Conservation (phyloP, 2,113 vertebrate genomes). For the Crotophaga sulcirostris region DNA sequence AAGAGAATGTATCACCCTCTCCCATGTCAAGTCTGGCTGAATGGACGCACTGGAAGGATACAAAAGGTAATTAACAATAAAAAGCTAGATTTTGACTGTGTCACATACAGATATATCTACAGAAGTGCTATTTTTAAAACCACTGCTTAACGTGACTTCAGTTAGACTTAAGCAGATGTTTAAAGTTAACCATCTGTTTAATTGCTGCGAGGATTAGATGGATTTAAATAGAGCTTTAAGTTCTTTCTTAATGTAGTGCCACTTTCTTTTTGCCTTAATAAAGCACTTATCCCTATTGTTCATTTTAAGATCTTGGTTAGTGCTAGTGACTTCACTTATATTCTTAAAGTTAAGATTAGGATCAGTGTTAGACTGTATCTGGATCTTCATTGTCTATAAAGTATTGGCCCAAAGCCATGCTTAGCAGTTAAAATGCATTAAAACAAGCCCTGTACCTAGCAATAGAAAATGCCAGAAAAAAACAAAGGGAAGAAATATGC, state of each 20-base stretch:
- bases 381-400: not conserved
- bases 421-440: not conserved
- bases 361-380: not conserved
- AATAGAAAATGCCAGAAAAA: not conserved
- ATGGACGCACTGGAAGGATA: not conserved
- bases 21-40: too few relatives aligned
- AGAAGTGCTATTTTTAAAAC: not conserved
- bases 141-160: not conserved
- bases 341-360: not conserved
- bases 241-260: not conserved
- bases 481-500: not conserved
- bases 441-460: not conserved
- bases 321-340: not conserved
- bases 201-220: not conserved
- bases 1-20: not conserved
- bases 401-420: not conserved
- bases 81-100: not conserved
- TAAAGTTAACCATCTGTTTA: constrained; percentile 40
- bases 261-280: not conserved
- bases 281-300: not conserved
- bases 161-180: not conserved
- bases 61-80: not conserved
- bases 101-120: not conserved
- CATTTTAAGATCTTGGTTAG: not conserved
- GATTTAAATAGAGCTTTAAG: not conserved